Evolutionary conservation across 2,113 vertebrate genomes (phyloP), one percentile per base, ranked within the genome.

Genomic region (Anoura caudifer): DNA sequence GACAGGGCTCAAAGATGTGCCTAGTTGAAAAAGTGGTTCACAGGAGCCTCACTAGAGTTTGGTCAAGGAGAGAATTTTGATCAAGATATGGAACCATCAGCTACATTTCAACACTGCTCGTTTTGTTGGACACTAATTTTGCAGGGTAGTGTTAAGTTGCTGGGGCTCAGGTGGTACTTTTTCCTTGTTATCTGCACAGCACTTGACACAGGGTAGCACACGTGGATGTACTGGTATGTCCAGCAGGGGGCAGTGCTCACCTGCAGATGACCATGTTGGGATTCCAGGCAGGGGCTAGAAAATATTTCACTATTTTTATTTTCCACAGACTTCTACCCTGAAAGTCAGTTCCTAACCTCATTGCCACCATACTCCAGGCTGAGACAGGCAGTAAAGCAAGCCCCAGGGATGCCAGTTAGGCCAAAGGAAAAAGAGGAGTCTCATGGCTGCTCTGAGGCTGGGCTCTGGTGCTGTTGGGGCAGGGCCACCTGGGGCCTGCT

Each of bases 211-310:
- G 12, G 31, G 19, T 16, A 17, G 28, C 47, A 3, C 10, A 33
- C 28, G 24, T 7, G 36, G n/a, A 7, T 67, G 20, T 65, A 15
- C 24, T 2, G 12, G 26, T 8, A 1, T 94, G 90, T 91, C 97
- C 98, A 96, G 97, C 97, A 98, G 98, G 87, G 96, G 98, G 96
- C 95, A 87, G 89, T 98, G 72, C 72, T 95, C 67, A 43, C 92
- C 20, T 54, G 79, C 47, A 50, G 70, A 95, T 95, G 79, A 28
- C n/a, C 5, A 0, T 7, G 5, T 45, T 4, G 13, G 24, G 33
- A 5, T 22, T 4, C 0, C 9, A 5, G 7, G 17, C 56, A 36
- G 38, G 7, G 26, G 36, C 69, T 61, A 61, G 67, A 50, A 87
- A 88, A 22, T 14, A 26, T 86, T 89, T 88, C n/a, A 26, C 76